Base-by-base conservation (phyloP, 1,140 invertebrate genomes). In the Drosophila sturtevanti region DNA sequence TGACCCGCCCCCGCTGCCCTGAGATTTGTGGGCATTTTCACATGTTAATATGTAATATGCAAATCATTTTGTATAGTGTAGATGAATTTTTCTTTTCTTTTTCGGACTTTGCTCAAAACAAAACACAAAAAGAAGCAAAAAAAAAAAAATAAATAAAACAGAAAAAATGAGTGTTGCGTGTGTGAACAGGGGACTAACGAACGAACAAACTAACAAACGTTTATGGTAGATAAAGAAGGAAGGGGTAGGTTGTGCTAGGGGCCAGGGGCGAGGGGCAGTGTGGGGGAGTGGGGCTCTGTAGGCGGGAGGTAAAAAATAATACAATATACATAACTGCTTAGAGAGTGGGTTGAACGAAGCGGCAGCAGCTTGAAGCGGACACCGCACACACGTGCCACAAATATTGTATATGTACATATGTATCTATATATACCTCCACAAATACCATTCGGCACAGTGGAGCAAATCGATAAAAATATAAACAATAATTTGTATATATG, bases 21-120 rank as follows among this genome's bases (percentile, higher is more conserved):
- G n/a, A 35, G 12, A n/a, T n/a, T 10, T 10, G n/a, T 11, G 10
- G 41, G 5, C 41, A 48, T 48, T 48, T 48, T 60, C 37, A 41
- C 58, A 60, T 60, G 58, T 60, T 35, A 38, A 31, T 18, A 60
- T 35, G 58, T 60, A 41, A 38, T 60, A 38, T 22, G 34, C 58
- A 60, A 37, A 60, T 60, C 27, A 60, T 21, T 60, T 37, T 60
- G 34, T 60, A 7, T 60, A 60, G 12, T 38, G 27, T 34, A 35
- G 34, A 41, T n/a, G 37, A 60, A 10, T 11, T 55, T 27, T 10
- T 10, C 14, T 16, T 21, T 4, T 48, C 18, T 48, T 48, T 48
- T 18, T 48, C 41, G 41, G 41, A 48, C 41, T 48, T 48, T 48
- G 16, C 16, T 48, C 41, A 21, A 48, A 48, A 21, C 10, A 11